Conservation (phyloP, 2,888 invertebrate genomes). For the Pimpla rufipes region DNA sequence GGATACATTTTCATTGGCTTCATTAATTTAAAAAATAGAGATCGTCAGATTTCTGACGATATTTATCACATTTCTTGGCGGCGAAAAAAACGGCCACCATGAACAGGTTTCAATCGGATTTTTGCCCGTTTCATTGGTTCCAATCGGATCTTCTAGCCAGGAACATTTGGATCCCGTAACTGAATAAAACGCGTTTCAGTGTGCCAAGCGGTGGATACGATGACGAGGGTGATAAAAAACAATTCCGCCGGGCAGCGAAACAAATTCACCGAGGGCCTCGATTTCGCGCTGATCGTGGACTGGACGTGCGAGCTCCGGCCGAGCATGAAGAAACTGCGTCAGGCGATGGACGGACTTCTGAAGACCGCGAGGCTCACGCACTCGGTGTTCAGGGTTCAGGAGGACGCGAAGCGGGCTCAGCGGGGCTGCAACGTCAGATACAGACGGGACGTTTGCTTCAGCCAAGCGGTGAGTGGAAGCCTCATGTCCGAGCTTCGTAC, state of each 20-base stretch:
- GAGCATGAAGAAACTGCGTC: constrained; percentile 92
- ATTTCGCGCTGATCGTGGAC: constrained; percentile 90
- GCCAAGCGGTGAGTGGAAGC: constrained; percentile 92
- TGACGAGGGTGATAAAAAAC: constrained; percentile 87
- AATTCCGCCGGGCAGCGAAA: constrained; percentile 87
- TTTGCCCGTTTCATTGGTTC: too few species aligned
- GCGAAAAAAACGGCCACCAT: too few species aligned
- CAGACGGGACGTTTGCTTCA: constrained; percentile 95
- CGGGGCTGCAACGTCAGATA: constrained; percentile 91
- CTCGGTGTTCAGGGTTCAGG: constrained; percentile 93
- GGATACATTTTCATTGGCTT: too few species aligned
- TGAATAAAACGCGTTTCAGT: constrained; percentile 71
- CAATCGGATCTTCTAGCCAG: too few species aligned
- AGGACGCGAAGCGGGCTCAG: constrained; percentile 91
- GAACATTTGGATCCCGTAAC: neutral
- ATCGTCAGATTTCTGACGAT: too few species aligned
- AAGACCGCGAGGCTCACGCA: constrained; percentile 92
- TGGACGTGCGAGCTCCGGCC: constrained; percentile 93
- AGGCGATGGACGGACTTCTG: constrained; percentile 92
- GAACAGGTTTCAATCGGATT: neutral
- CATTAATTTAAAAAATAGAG: too few species aligned
- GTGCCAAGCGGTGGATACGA: constrained; percentile 87
- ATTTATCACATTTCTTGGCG: too few species aligned
- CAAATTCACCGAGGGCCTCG: constrained; percentile 90
- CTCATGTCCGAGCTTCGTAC: too few species aligned